Evolutionary conservation across 2,888 invertebrate genomes (phyloP).

Genomic region (Herminia tarsipennalis): DNA sequence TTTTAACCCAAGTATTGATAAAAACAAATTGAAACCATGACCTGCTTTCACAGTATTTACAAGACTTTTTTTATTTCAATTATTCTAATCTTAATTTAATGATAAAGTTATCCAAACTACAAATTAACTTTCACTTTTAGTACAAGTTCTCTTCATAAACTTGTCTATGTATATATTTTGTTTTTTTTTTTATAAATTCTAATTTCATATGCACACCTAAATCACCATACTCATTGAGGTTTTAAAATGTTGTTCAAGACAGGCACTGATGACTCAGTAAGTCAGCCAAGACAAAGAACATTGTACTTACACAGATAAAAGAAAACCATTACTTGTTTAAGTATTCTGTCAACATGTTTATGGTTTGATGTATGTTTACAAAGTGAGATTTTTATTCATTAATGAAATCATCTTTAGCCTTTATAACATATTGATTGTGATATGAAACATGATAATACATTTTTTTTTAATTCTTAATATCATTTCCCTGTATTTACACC

Average conservation of each 20-base stretch:
- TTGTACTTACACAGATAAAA: conserved; percentile 31
- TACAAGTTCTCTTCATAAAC: neutral
- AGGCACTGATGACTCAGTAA: conserved; percentile 26
- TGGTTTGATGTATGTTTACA: conserved; percentile 13
- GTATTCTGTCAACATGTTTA: conserved; percentile 21
- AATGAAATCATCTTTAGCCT: too few species aligned
- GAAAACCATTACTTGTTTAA: conserved; percentile 24
- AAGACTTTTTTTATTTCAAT: too few species aligned
- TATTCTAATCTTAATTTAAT: too few species aligned
- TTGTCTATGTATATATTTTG: too few species aligned
- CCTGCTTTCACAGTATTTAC: conserved; percentile 20
- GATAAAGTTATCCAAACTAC: too few species aligned
- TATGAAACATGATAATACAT: too few species aligned
- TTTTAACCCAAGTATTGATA: neutral
- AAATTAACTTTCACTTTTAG: conserved; percentile 12
- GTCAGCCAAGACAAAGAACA: conserved; percentile 33
- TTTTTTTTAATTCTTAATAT: too few species aligned
- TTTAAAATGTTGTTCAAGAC: neutral
- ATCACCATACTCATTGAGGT: neutral
- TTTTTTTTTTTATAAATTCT: too few species aligned
- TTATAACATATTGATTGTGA: neutral
- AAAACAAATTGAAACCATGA: conserved; percentile 28
- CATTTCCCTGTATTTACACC: too few species aligned
- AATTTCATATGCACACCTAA: neutral
- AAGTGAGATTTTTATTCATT: conserved; percentile 9